These are phyloP conservation scores for Zonotrichia leucophrys DNA, from an alignment of 2,113 vertebrate genomes.

Conservation along the genomic window DNA sequence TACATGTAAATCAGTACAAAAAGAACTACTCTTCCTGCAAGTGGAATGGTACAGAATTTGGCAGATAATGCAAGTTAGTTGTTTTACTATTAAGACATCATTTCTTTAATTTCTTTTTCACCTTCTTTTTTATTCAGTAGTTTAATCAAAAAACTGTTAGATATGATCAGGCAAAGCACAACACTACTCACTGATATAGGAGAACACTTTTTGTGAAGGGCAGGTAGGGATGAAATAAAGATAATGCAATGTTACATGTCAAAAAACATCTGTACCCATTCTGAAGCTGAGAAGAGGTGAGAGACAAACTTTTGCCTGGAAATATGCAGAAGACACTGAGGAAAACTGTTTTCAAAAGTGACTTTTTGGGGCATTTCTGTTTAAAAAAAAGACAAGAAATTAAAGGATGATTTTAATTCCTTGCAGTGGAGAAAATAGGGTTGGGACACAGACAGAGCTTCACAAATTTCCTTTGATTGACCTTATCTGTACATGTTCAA, in stretches of 20 bases:
- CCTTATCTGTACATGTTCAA: not conserved
- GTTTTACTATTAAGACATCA: not conserved
- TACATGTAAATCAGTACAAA: not conserved
- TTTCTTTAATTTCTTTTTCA: not conserved
- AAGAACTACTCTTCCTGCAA: not conserved
- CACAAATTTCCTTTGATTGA: not conserved
- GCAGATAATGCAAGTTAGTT: not conserved
- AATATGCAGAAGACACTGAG: not conserved
- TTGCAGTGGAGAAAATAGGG: not conserved
- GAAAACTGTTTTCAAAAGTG: not conserved
- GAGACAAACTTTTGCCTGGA: not conserved
- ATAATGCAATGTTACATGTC: fast-evolving
- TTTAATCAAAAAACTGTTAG: not conserved
- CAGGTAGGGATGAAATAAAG: not conserved
- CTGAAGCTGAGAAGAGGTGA: not conserved
- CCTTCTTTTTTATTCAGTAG: not conserved
- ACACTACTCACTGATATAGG: not conserved
- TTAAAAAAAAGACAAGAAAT: not conserved
- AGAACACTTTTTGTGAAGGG: not conserved
- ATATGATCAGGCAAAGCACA: not conserved
- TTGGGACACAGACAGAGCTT: not conserved
- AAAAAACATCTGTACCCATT: fast-evolving
- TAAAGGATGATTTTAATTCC: not conserved
- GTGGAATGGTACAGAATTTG: not conserved
- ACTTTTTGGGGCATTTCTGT: too few relatives aligned